These are phyloP conservation scores for Eurois occulta DNA, from an alignment of 2,888 invertebrate genomes.

Conservation along the genomic window DNA sequence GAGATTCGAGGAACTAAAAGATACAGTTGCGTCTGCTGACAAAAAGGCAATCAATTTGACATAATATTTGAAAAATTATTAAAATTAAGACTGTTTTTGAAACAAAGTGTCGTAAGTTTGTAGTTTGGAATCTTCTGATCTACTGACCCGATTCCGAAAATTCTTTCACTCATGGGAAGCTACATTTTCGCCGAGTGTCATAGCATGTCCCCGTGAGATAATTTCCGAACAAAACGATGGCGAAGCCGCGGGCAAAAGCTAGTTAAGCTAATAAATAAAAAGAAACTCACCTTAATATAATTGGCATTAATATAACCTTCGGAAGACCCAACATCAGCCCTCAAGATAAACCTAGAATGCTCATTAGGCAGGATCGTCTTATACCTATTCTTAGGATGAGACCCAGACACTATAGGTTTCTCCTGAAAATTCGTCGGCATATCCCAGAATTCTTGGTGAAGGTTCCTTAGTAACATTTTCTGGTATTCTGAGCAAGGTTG, in stretches of 20 bases:
- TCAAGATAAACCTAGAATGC: slow-evolving; percentile 94
- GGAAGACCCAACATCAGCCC: slow-evolving; percentile 85
- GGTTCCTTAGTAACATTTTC: slow-evolving; percentile 91
- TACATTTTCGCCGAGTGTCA: too few species aligned
- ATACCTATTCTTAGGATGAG: slow-evolving; percentile 97
- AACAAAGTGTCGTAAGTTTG: too few species aligned
- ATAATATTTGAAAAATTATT: too few species aligned
- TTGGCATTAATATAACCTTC: slow-evolving; percentile 98
- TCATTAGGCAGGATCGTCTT: slow-evolving; percentile 97
- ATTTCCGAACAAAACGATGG: too few species aligned
- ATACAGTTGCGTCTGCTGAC: too few species aligned
- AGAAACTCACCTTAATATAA: slow-evolving; percentile 94
- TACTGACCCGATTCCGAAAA: too few species aligned
- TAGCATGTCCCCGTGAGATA: too few species aligned
- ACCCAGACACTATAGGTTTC: slow-evolving; percentile 96
- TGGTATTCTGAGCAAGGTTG: slow-evolving; percentile 91
- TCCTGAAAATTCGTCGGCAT: slow-evolving; percentile 98
- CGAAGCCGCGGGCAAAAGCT: too few species aligned
- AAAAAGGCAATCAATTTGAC: too few species aligned
- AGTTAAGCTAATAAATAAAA: not conserved
- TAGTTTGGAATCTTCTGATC: too few species aligned
- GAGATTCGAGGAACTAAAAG: too few species aligned
- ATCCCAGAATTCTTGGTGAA: slow-evolving; percentile 97
- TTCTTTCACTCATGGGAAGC: not conserved
- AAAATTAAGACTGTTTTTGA: too few species aligned